Percentiles rank a stretch among this genome's conserved stretches.
Conservation (phyloP, 2,888 invertebrate genomes). For the Dasysyrphus albostriatus region DNA sequence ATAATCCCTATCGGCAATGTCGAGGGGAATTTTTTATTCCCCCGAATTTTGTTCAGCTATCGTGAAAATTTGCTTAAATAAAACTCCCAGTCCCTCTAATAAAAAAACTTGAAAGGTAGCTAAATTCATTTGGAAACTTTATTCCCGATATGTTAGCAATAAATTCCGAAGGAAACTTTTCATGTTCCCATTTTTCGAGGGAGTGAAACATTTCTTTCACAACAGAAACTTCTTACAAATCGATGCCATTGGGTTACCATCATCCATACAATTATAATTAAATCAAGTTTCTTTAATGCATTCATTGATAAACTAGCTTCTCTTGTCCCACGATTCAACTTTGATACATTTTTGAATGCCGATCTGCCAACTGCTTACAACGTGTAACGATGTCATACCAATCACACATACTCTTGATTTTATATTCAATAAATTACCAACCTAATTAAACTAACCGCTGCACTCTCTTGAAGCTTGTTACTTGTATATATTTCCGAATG, state of each 20-base stretch:
- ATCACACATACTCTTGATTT: neutral
- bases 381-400: neutral
- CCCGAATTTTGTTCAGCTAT: too few species aligned
- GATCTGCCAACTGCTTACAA: neutral
- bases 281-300: neutral
- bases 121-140: too few species aligned
- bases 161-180: too few species aligned
- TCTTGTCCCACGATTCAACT: neutral
- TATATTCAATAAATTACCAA: neutral
- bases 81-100: too few species aligned
- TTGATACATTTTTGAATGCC: neutral
- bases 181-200: too few species aligned
- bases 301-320: neutral
- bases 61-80: too few species aligned
- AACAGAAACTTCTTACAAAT: neutral
- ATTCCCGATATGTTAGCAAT: too few species aligned
- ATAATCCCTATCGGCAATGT: too few species aligned
- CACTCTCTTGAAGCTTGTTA: neutral
- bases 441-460: neutral
- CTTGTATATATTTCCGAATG: neutral
- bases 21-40: too few species aligned
- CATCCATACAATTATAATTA: neutral
- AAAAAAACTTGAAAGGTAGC: too few species aligned
- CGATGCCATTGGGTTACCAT: neutral
- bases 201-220: too few species aligned